Evolutionary conservation across 2,888 invertebrate species (phyloP).

Genomic region (Parnassius glacialis): DNA sequence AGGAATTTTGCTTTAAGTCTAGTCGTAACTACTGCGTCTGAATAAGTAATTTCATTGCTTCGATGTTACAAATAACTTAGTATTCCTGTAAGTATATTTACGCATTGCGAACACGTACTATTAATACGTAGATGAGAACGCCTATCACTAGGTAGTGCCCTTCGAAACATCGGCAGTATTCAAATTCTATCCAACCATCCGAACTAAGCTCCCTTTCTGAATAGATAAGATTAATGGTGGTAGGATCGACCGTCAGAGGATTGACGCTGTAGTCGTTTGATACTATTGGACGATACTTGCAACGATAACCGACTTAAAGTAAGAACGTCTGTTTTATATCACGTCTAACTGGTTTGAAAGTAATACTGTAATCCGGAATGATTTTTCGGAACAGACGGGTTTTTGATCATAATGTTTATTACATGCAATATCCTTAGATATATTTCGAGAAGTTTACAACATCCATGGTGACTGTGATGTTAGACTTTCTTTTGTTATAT

Average conservation of each 20-base stretch:
- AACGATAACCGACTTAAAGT: slow-evolving; percentile 28
- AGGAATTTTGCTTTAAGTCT: too few species aligned
- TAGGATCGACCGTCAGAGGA: slow-evolving; percentile 46
- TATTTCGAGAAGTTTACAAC: too few species aligned
- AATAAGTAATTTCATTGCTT: too few species aligned
- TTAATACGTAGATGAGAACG: slow-evolving; percentile 36
- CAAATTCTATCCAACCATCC: slow-evolving; percentile 57
- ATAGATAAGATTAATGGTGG: slow-evolving; percentile 68
- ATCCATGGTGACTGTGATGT: too few species aligned
- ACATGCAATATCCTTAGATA: too few species aligned
- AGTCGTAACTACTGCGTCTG: too few species aligned
- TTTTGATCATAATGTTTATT: too few species aligned
- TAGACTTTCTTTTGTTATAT: too few species aligned
- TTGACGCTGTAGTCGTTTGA: slow-evolving; percentile 40
- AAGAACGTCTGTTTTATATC: not conserved
- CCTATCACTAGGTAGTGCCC: slow-evolving; percentile 33
- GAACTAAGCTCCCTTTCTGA: slow-evolving; percentile 53
- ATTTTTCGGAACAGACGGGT: too few species aligned
- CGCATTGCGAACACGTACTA: slow-evolving; percentile 42
- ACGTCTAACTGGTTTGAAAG: not conserved
- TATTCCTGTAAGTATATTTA: slow-evolving; percentile 33
- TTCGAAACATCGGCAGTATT: slow-evolving; percentile 51
- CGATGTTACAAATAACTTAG: slow-evolving; percentile 29
- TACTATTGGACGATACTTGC: slow-evolving; percentile 40
- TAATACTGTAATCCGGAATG: not conserved